A percentile compares a stretch with the other conserved stretches of the same genome.
Evolutionary conservation across 2,113 vertebrate species (phyloP).

Genomic region (Meriones unguiculatus): DNA sequence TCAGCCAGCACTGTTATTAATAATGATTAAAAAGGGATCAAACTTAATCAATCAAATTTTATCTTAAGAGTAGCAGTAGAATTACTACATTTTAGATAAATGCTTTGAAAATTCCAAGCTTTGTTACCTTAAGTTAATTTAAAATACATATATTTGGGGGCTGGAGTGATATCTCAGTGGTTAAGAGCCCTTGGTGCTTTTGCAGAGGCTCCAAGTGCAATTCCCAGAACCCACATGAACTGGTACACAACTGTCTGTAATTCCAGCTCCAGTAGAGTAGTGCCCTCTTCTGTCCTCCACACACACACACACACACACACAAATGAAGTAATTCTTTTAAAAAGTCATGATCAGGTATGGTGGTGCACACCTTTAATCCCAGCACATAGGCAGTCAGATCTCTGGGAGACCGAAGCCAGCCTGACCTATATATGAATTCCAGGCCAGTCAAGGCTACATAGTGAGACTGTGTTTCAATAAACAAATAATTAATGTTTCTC

Average conservation of each 20-base stretch:
- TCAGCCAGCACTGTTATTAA: conserved; percentile 41
- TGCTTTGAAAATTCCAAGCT: conserved; percentile 14
- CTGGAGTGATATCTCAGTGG: not conserved
- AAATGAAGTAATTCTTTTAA: not conserved
- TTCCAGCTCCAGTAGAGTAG: fast-evolving
- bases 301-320: too few species aligned
- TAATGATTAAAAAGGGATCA: not conserved
- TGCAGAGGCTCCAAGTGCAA: not conserved
- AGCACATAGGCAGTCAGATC: not conserved
- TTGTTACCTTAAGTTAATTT: conserved; percentile 31
- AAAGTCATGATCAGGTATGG: not conserved
- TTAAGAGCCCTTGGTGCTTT: not conserved
- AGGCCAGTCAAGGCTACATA: not conserved
- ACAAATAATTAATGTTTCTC: not conserved
- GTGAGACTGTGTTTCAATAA: not conserved
- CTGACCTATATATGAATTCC: not conserved
- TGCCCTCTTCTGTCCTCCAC: not conserved
- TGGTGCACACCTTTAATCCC: not conserved
- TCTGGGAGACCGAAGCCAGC: not conserved
- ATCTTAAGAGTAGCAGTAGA: conserved; percentile 11
- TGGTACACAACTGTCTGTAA: not conserved
- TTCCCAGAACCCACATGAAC: not conserved
- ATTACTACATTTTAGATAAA: not conserved
- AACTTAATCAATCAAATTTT: conserved; percentile 45
- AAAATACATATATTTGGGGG: not conserved